These are phyloP conservation scores for Ceratothoa steindachneri DNA, from an alignment of 2,888 invertebrate species.

Conservation along the genomic window DNA sequence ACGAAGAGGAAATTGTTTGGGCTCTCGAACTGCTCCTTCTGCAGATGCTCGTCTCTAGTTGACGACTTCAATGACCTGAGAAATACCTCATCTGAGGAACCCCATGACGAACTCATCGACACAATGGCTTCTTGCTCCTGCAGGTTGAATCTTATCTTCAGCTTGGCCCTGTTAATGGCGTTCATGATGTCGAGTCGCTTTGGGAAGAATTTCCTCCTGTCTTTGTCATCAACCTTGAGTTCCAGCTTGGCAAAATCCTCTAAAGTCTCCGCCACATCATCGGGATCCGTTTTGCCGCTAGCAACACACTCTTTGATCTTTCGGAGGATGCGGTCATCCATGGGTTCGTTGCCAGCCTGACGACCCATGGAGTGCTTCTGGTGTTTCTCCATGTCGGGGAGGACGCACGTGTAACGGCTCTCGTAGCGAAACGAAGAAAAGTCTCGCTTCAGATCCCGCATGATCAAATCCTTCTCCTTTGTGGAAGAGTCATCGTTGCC, in stretches of 20 bases:
- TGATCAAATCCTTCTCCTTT: neutral
- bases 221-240: neutral
- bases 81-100: neutral
- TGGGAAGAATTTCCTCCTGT: neutral
- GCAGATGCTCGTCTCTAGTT: neutral
- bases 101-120: neutral
- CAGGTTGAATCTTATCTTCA: neutral
- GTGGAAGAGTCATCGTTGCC: neutral
- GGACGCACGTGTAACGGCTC: neutral
- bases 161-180: neutral
- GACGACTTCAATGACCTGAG: neutral
- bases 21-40: neutral
- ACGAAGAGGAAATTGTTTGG: neutral
- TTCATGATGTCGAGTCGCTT: neutral
- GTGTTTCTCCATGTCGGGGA: neutral
- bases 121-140: neutral
- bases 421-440: neutral
- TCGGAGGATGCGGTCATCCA: neutral
- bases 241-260: neutral
- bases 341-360: neutral
- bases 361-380: neutral
- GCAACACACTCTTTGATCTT: neutral
- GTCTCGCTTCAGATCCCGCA: neutral
- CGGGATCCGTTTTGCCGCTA: neutral
- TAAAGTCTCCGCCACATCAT: neutral